A percentile compares a stretch with the other conserved stretches of the same genome.
Conservation (phyloP, 2,797 vertebrate genomes). For the Pteronotus mesoamericanus region DNA sequence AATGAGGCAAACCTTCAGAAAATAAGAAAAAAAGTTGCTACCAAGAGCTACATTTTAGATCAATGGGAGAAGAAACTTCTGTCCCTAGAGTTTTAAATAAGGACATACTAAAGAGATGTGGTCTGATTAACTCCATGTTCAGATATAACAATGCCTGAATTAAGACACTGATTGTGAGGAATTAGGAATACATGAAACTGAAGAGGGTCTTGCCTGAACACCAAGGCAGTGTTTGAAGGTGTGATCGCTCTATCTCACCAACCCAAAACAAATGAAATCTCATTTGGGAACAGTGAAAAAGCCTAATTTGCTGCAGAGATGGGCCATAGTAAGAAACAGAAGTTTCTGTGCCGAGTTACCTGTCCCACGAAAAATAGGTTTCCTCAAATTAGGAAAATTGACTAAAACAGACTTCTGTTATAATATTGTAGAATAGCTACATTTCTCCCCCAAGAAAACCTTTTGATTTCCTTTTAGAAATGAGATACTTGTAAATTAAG, state of each 20-base stretch:
- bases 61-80: neutral
- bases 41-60: neutral
- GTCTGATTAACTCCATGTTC: neutral
- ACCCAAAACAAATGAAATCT: neutral
- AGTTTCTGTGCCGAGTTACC: neutral
- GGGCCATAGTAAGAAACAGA: neutral
- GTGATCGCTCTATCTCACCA: neutral
- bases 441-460: neutral
- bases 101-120: neutral
- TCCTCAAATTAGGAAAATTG: neutral
- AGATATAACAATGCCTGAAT: neutral
- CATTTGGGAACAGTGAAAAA: neutral
- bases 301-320: neutral
- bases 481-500: neutral
- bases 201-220: neutral
- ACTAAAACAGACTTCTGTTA: neutral
- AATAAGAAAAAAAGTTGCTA: neutral
- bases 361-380: neutral
- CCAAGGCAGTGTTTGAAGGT: neutral
- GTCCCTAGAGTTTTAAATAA: neutral
- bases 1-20: neutral
- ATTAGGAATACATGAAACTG: neutral
- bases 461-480: constrained; percentile 2
- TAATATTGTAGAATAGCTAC: neutral
- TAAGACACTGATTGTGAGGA: neutral